These are phyloP conservation scores for Micronycteris hirsuta DNA, from an alignment of 2,113 vertebrate species.

Conservation along the genomic window DNA sequence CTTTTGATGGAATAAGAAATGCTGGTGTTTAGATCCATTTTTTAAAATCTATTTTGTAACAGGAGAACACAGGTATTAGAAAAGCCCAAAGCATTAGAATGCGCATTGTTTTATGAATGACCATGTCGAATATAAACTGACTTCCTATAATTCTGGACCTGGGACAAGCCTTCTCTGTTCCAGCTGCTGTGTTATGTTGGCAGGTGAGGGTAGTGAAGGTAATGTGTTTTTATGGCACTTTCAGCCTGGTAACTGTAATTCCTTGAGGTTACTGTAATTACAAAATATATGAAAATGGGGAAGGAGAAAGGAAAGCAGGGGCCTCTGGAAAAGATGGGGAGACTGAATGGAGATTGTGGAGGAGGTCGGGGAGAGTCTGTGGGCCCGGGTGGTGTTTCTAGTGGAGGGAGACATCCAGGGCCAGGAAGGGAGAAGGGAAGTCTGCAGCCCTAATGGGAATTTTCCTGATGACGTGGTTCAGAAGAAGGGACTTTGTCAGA, in stretches of 20 bases:
- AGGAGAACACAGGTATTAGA: background rate
- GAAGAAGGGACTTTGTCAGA: background rate
- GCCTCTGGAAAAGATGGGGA: background rate
- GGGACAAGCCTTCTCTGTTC: background rate
- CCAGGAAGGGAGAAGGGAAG: background rate
- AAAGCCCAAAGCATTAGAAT: background rate
- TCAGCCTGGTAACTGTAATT: background rate
- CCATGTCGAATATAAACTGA: background rate
- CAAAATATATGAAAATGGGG: background rate
- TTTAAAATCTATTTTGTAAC: background rate
- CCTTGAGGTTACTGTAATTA: background rate
- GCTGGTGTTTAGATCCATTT: background rate
- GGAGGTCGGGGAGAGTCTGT: background rate
- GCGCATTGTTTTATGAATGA: background rate
- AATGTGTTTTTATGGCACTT: background rate
- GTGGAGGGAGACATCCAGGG: background rate
- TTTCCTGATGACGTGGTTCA: background rate
- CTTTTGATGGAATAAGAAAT: background rate
- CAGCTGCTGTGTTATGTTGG: background rate
- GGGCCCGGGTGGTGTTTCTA: background rate
- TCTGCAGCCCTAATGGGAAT: background rate
- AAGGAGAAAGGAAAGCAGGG: background rate
- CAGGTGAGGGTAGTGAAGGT: background rate
- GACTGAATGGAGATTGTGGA: accelerated
- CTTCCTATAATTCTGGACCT: background rate